Evolutionary conservation across 2,888 invertebrate genomes (phyloP), one percentile per base, ranked within the genome.

Genomic region (Meghimatium bilineatum): DNA sequence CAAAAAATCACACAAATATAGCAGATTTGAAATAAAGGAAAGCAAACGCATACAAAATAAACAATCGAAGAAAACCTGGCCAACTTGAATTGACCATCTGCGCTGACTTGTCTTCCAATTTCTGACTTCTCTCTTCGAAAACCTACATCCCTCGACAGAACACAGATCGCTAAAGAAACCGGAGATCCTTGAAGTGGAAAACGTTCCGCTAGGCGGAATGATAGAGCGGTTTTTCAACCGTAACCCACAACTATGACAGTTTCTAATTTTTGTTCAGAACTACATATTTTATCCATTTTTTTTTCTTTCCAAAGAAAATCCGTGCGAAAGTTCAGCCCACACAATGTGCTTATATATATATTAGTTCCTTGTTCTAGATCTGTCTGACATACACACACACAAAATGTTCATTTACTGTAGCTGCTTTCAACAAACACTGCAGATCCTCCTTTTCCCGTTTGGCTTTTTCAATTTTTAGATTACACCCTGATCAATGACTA

Each of bases 21-120:
- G n/a, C 44, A 8, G 44, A 44, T 5, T 5, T 44, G 44, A 44
- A 44, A 12, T 8, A 44, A 44, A 12, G 44, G 44, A 12, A 44
- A 17, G 34, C 1, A 34, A 34, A 20, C n/a, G 12, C n/a, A n/a
- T n/a, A 63, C 60, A 63, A 63, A n/a, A 26, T n/a, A 1, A 63
- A 5, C 1, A 3, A n/a, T n/a, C 1, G 26, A 14, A 72, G 26
- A 26, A 12, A 72, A 44, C n/a, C 1, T 49, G 2, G n/a, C 44
- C 38, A 38, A 49, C 12, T 29, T 72, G n/a, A 72, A 49, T 14
- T 49, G 44, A 49, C 72, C 72, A 72, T 49, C 72, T 72, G 72
- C 29, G n/a, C 44, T n/a, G 44, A 23, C 72, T 26, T 36, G 72
- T 72, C 44, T 49, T 49, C 3, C 29, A 72, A 34, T 17, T 44